Percentiles rank a stretch among this genome's conserved stretches.
phyloP scores from a whole-genome alignment of 2,113 vertebrate genomes.

The Ornithorhynchus anatinus region DNA sequence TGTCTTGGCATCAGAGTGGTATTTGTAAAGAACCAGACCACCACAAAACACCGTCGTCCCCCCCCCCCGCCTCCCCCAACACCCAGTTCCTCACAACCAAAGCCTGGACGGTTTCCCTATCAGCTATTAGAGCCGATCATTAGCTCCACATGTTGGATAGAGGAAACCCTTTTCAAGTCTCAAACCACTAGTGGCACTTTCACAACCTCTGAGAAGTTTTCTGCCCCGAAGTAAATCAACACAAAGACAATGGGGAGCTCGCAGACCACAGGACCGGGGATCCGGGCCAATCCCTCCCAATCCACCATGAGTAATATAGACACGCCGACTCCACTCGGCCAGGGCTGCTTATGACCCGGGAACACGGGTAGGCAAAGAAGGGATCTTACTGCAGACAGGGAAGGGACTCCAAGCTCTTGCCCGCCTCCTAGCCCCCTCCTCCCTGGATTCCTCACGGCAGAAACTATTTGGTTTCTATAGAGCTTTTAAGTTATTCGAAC shows the following conservation, averaged over 20 bases:
- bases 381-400: neutral
- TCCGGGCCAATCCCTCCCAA: neutral
- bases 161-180: neutral
- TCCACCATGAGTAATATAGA: neutral
- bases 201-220: neutral
- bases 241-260: neutral
- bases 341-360: neutral
- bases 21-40: slow-evolving; percentile 28
- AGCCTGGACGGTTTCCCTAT: neutral
- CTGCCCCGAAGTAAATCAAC: neutral
- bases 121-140: neutral
- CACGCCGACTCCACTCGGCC: neutral
- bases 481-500: slow-evolving; percentile 45
- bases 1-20: slow-evolving; percentile 43
- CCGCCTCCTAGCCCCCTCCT: slow-evolving; percentile 5
- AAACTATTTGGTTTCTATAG: slow-evolving; percentile 7
- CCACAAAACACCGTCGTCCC: slow-evolving; percentile 27
- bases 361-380: neutral
- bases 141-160: neutral
- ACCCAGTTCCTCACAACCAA: no score
- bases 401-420: neutral
- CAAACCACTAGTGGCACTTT: neutral
- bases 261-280: neutral
- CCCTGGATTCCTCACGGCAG: slow-evolving; percentile 27
- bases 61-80: no score